Base-by-base conservation (phyloP, 2,797 vertebrate genomes). In the Melanotaenia pygmaea region DNA sequence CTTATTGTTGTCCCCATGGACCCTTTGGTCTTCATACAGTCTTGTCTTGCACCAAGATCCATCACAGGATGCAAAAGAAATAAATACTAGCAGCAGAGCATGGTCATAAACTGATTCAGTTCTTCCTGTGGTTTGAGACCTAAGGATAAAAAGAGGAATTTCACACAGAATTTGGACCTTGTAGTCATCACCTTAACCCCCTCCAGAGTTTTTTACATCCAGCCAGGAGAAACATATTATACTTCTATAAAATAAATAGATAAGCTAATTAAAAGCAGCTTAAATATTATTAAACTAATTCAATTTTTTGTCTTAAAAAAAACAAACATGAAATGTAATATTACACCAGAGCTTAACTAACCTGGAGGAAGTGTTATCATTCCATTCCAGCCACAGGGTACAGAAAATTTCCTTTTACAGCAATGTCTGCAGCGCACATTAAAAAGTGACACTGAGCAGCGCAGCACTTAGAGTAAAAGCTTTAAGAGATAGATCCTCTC, bases 401-500 rank as follows among this genome's bases (percentile, higher is more conserved):
- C 1, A 18, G n/a, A 43, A 20, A n/a, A 6, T 2, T 65, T 26
- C 12, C 5, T 7, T 56, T 54, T 30, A 56, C 53, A 43, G 28
- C 5, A 56, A 34, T 38, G 53, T 24, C 64, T 56, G 43, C 20
- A 30, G 14, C 4, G 22, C 11, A 35, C 57, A 12, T 18, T 30
- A 32, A 16, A 30, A 30, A 6, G 24, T 14, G 5, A 60, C 26
- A 67, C 11, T 30, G 47, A 67, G 10, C 3, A 50, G 40, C 16
- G 16, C 10, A 59, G 26, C 28, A 66, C 37, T 40, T 22, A 20
- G 8, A 24, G 14, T 24, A 35, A 20, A 74, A 67, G 74, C 30
- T 70, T 72, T 64, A 47, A 45, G 7, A 47, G 51, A 5, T 65
- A 68, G 61, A 66, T 67, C 67, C 53, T 64, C 34, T 65, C 57